These are phyloP conservation scores for Lamprotornis superbus DNA, from an alignment of 2,113 vertebrate species.

Conservation along the genomic window DNA sequence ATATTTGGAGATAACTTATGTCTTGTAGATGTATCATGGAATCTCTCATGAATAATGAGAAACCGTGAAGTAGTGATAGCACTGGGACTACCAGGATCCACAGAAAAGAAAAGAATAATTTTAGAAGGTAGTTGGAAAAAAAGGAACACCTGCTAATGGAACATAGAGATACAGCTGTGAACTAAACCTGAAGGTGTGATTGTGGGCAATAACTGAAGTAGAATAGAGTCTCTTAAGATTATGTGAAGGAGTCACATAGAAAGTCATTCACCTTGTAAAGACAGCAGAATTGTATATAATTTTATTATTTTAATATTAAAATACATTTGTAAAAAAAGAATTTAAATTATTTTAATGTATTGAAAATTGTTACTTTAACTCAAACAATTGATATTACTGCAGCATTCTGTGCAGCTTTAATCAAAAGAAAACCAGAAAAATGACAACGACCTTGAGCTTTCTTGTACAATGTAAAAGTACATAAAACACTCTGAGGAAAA, in stretches of 20 bases:
- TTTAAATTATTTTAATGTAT: not conserved
- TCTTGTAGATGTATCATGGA: not conserved
- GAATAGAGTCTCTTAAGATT: not conserved
- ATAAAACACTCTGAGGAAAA: not conserved
- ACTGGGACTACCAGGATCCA: not conserved
- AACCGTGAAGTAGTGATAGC: not conserved
- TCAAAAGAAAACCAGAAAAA: not conserved
- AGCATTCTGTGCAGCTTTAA: not conserved
- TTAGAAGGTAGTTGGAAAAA: not conserved
- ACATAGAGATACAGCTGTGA: not conserved
- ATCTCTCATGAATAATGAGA: not conserved
- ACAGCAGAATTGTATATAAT: not conserved
- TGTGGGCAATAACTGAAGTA: not conserved
- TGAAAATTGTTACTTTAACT: not conserved
- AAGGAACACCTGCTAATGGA: not conserved
- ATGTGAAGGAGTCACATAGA: not conserved
- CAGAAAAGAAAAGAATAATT: not conserved
- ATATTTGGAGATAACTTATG: not conserved
- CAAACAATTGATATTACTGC: not conserved
- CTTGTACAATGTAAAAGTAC: not conserved
- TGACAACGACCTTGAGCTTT: not conserved
- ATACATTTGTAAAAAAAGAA: not conserved
- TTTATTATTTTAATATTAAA: not conserved
- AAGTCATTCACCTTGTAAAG: not conserved
- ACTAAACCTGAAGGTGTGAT: not conserved